phyloP scores from a whole-genome alignment of 30 jellyfish, hydroid and myxozoan species.

The Sanderia malayensis region DNA sequence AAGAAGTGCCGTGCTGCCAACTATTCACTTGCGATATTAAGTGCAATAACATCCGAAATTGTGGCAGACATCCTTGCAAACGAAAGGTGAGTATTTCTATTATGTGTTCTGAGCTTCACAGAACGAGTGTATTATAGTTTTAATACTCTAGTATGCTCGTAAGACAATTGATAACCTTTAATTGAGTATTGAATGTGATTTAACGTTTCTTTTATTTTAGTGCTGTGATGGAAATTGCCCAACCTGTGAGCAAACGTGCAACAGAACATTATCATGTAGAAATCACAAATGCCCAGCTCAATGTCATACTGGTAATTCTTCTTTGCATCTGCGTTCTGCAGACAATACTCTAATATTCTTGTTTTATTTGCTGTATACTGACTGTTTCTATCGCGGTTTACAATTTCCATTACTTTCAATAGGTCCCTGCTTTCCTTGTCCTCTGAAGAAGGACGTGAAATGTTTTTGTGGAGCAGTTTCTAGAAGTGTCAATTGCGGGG shows the following conservation, averaged over 20 bases:
- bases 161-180: too few species aligned
- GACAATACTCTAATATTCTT: too few species aligned
- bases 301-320: conserved; percentile 84
- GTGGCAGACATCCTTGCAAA: conserved; percentile 90
- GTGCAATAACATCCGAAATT: conserved; percentile 65
- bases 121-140: too few species aligned
- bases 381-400: too few species aligned
- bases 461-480: conserved; percentile 72
- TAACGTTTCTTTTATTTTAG: conserved; percentile 32
- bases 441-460: conserved; percentile 64
- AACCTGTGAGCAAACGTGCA: conserved; percentile 87
- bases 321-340: too few species aligned
- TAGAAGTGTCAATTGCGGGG: conserved; percentile 80
- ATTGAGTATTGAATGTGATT: background rate
- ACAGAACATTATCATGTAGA: conserved; percentile 64
- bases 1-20: conserved; percentile 85
- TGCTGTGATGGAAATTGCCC: conserved; percentile 97
- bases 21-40: conserved; percentile 71
- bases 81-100: conserved; percentile 68
- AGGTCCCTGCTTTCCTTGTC: conserved; percentile 96
- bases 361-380: too few species aligned
- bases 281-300: conserved; percentile 95
- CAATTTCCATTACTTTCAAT: background rate
- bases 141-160: too few species aligned
- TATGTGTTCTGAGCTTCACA: too few species aligned